A percentile compares a stretch with the other conserved stretches of the same genome.
phyloP scores from a whole-genome alignment of 2,797 vertebrate species.

The Onychomys leucogaster region DNA sequence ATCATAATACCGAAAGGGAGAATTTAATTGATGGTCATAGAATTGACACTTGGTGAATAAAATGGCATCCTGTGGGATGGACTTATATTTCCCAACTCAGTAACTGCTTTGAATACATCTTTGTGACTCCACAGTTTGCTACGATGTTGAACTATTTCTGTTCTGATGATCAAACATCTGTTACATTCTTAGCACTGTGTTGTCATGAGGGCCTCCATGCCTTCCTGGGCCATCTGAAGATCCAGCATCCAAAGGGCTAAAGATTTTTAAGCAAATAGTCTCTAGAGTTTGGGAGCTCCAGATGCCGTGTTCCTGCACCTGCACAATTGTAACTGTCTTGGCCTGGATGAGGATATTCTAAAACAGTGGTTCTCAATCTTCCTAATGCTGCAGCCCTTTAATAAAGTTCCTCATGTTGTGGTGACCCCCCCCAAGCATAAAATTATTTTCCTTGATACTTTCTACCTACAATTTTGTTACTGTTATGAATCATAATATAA shows the following conservation, averaged over 20 bases:
- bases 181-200: neutral
- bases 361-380: neutral
- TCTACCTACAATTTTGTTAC: neutral
- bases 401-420: neutral
- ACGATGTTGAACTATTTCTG: neutral
- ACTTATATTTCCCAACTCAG: neutral
- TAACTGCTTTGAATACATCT: neutral
- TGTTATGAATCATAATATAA: neutral
- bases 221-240: neutral
- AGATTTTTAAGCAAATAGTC: neutral
- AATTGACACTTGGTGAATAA: neutral
- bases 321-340: neutral
- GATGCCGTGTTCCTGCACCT: neutral
- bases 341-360: neutral
- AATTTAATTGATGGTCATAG: neutral
- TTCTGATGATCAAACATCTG: neutral
- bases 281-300: neutral
- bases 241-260: neutral
- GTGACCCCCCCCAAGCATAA: neutral
- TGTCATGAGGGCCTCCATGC: neutral
- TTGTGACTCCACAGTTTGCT: neutral
- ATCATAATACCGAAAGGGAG: neutral
- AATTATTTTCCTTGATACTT: neutral
- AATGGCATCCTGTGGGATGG: neutral
- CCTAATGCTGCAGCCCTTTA: neutral